Evolutionary conservation across 2,888 invertebrate genomes (phyloP).

Genomic region (Nemoura dubitans): DNA sequence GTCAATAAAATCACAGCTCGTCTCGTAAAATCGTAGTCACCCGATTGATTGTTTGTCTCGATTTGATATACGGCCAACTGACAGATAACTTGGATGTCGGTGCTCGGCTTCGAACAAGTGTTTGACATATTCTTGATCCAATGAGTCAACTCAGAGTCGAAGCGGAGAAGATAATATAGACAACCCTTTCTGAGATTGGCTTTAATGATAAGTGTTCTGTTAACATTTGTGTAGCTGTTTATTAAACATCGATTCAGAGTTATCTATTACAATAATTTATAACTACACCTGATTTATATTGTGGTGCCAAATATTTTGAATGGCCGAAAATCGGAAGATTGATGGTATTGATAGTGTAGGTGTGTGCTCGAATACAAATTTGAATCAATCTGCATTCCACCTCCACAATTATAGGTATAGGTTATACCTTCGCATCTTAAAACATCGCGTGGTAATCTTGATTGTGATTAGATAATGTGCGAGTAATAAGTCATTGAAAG

Average conservation of each 20-base stretch:
- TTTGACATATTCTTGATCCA: neutral
- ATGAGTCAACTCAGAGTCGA: neutral
- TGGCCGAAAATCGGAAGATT: neutral
- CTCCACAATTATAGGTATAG: neutral
- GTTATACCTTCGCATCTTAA: neutral
- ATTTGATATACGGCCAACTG: neutral
- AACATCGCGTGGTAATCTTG: neutral
- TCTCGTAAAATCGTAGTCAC: neutral
- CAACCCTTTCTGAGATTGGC: neutral
- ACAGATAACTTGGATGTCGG: neutral
- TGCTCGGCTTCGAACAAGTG: neutral
- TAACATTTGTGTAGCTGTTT: neutral
- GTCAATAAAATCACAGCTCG: neutral
- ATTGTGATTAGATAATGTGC: neutral
- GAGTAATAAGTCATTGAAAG: neutral
- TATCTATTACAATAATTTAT: constrained; percentile 7
- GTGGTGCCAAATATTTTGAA: neutral
- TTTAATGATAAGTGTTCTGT: neutral
- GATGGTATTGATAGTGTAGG: neutral
- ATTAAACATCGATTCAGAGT: neutral
- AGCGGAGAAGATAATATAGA: neutral
- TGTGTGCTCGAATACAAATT: neutral
- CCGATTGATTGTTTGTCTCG: neutral
- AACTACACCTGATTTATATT: neutral
- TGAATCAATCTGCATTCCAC: constrained; percentile 12